A percentile compares a stretch with the other conserved stretches of the same genome.
Conservation (phyloP, 2,113 vertebrate species). For the Theristicus caerulescens region DNA sequence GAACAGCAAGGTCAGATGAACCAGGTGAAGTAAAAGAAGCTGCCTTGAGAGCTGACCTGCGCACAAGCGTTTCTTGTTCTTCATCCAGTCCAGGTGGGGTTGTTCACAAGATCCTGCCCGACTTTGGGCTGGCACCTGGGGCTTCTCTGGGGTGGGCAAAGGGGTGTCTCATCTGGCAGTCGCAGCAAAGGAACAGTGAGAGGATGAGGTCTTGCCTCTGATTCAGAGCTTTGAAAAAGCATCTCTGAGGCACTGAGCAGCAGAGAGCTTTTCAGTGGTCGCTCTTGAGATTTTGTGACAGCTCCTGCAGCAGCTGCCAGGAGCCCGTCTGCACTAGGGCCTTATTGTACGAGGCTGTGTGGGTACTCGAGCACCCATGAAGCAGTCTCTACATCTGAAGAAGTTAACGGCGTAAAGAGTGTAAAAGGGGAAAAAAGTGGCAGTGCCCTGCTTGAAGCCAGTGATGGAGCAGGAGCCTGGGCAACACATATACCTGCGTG, state of each 20-base stretch:
- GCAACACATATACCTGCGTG: not conserved
- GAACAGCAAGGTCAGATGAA: not conserved
- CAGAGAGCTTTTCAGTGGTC: not conserved
- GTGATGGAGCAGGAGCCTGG: not conserved
- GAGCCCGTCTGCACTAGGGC: not conserved
- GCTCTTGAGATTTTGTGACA: not conserved
- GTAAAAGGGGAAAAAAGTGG: not conserved
- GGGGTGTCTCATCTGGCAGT: not conserved
- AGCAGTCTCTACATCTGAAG: not conserved
- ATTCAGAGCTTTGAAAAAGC: not conserved
- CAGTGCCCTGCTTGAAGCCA: not conserved
- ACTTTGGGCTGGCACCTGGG: not conserved
- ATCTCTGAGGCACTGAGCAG: not conserved
- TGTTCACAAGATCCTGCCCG: not conserved
- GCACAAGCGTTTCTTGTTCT: not conserved
- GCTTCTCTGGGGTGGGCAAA: not conserved
- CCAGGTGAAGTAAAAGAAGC: not conserved
- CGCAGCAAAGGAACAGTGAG: not conserved
- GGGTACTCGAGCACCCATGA: fast-evolving
- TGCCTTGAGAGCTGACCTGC: not conserved
- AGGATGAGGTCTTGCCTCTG: not conserved
- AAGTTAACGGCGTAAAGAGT: not conserved
- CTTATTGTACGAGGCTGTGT: not conserved
- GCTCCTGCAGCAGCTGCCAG: not conserved
- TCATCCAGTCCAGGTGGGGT: not conserved